Base-by-base conservation (phyloP, 1,140 invertebrate genomes). In the Drosophila tsacasi region DNA sequence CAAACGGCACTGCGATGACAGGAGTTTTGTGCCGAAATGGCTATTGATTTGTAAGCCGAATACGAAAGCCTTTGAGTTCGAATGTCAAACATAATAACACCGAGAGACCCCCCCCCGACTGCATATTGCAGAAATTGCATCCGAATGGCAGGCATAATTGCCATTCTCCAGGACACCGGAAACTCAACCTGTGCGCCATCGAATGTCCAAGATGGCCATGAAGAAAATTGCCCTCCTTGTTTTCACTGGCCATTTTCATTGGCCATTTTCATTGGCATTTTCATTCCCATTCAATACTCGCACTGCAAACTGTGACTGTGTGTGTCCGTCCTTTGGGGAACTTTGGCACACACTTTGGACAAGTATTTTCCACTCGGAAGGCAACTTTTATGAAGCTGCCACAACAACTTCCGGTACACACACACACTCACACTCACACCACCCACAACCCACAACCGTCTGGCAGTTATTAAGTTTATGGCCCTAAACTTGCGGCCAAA, bases 401-500 rank as follows among this genome's bases (percentile, higher is more conserved):
- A 57, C 54, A 57, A 57, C 52, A 55, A 23, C 52, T 55, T 55
- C 52, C 52, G 52, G 32, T 55, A 21, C 13, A 9, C 25, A 13
- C n/a, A 46, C 27, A 39, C 32, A 61, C 23, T 49, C 32, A 50
- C 35, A 32, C 35, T 23, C 15, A 27, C 30, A 25, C 3, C 3
- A 25, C 23, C 23, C 23, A 25, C 10, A 3, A 61, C 50, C 1
- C 42, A 39, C 39, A 46, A 17, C n/a, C 52, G 50, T 52, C 66
- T 69, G 76, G 46, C 68, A 80, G 80, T 89, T 87, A 81, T 89
- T 86, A 74, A 87, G 83, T 86, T 86, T 83, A 69, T 65, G 67
- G 60, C 76, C 83, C 82, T 77, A 79, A 76, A 83, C 67, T 83
- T 80, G 72, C 58, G 72, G 72, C 61, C 76, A 79, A 83, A 80